These are phyloP conservation scores for Tinea pellionella DNA, from an alignment of 2,888 invertebrate genomes.

Conservation along the genomic window DNA sequence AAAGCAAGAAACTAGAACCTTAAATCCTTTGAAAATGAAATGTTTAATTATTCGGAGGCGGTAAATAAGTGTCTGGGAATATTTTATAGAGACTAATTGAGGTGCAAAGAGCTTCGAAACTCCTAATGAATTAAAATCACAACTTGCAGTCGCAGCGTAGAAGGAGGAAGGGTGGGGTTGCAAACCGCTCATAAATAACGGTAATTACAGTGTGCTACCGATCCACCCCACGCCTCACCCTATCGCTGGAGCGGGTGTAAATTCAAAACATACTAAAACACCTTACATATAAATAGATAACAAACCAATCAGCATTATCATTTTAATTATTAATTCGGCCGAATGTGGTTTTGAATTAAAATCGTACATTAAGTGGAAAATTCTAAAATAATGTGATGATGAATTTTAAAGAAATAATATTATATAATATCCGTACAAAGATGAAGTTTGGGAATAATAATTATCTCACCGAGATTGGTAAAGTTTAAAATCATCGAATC, in stretches of 20 bases:
- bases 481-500: background rate
- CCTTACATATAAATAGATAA: background rate
- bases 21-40: background rate
- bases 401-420: conserved; percentile 13
- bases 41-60: background rate
- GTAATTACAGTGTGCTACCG: conserved; percentile 24
- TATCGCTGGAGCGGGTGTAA: conserved; percentile 28
- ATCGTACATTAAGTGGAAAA: background rate
- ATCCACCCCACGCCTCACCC: conserved; percentile 25
- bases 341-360: background rate
- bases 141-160: conserved; percentile 52
- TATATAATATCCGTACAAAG: conserved; percentile 7
- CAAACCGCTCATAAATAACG: conserved; percentile 61
- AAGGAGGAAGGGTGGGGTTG: conserved; percentile 39
- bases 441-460: background rate
- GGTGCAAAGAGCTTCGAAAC: conserved; percentile 51
- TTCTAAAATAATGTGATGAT: background rate
- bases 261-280: conserved; percentile 20
- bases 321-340: background rate
- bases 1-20: background rate
- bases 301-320: background rate
- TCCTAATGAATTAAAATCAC: conserved; percentile 62
- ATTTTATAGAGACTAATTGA: conserved; percentile 38
- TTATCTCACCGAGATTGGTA: background rate
- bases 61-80: conserved; percentile 49